phyloP scores from a whole-genome alignment of 1,140 invertebrate genomes.

The Caerostris darwini region DNA sequence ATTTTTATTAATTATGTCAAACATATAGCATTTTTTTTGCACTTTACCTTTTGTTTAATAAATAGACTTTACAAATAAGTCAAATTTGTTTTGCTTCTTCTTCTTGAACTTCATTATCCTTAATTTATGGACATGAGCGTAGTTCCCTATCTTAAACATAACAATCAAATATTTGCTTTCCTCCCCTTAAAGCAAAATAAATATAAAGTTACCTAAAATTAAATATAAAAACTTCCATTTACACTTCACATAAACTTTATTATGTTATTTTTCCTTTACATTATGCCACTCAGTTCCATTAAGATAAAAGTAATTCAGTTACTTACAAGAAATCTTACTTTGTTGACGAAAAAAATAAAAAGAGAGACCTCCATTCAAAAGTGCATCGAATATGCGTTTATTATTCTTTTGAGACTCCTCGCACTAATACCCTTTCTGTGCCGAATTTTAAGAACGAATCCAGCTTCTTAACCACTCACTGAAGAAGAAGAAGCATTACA shows the following conservation, averaged over 20 bases:
- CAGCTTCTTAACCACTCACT: background rate
- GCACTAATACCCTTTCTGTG: background rate
- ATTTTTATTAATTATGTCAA: too few relatives aligned
- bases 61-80: too few relatives aligned
- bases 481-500: background rate
- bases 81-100: too few relatives aligned
- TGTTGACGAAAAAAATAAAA: background rate
- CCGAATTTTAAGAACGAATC: background rate
- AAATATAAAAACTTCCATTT: background rate
- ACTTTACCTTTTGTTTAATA: too few relatives aligned
- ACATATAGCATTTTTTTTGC: too few relatives aligned
- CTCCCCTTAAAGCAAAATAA: background rate
- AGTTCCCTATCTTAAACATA: too few relatives aligned
- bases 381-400: background rate
- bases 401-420: background rate
- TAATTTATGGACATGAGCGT: too few relatives aligned
- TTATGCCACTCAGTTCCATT: background rate
- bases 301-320: conserved; percentile 30
- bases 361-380: background rate
- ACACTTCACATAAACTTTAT: background rate
- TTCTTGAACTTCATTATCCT: too few relatives aligned
- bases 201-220: background rate
- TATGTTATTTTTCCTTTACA: background rate
- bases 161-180: too few relatives aligned
- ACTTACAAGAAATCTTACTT: background rate